Evolutionary conservation across 2,113 vertebrate genomes (phyloP), one percentile per base, ranked within the genome.

Genomic region (Puffinus mauretanicus): DNA sequence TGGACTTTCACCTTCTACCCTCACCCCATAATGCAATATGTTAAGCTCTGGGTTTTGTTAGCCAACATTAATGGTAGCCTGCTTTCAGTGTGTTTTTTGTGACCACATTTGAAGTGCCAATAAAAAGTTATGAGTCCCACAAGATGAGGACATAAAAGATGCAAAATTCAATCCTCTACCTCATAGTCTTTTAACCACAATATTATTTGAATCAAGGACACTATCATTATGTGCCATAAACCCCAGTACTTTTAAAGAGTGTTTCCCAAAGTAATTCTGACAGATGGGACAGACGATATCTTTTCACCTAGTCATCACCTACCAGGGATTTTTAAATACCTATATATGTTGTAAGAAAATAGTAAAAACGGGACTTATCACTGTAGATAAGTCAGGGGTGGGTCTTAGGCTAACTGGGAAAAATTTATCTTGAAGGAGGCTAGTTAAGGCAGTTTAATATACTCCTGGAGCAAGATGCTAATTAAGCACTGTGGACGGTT

Each of bases 81-180:
- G 32, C 44, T 95, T 83, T 91, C 77, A 88, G 30, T 89, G 64
- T 81, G 30, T 79, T 94, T 95, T 97, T 95, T 96, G 92, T 92
- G 91, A 85, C 80, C 61, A 32, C 52, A 49, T 78, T 77, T 91
- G 82, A 95, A 86, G 26, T 84, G 72, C 47, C 27, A 34, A 86
- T 96, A 94, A 95, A 93, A 96, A 86, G 61, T 95, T 95, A 91
- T 2, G 77, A 71, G 66, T 93, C 82, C 52, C 94, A 88, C 64
- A 93, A 92, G 93, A 71, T 67, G 47, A 93, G 76, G 76, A 92
- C 44, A 73, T 96, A 93, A 95, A 96, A 95, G 70, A 86, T 88
- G 77, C 42, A 93, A 96, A 95, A 90, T 88, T 88, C 80, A 88
- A 55, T 96, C 44, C 40, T 91, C 64, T 92, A 75, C 44, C 27